Evolutionary conservation across 2,888 invertebrate genomes (phyloP).

Genomic region (Clivina fossor): DNA sequence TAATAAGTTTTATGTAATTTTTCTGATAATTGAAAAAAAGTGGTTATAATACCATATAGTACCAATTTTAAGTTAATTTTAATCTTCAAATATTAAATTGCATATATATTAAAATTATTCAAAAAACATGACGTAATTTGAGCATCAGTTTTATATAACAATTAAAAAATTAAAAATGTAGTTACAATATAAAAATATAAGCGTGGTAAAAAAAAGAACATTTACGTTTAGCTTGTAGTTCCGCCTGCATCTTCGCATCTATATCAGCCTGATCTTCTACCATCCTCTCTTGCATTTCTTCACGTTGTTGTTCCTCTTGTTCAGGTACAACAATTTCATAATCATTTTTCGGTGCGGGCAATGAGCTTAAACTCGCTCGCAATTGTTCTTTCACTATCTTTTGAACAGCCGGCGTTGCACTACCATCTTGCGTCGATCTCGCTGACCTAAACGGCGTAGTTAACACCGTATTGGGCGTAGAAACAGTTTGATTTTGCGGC

Average conservation of each 20-base stretch:
- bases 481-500: conserved; percentile 69
- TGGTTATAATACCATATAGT: too few relatives aligned
- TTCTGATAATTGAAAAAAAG: too few relatives aligned
- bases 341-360: conserved; percentile 94
- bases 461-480: conserved; percentile 90
- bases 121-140: too few relatives aligned
- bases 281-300: conserved; percentile 47
- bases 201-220: conserved; percentile 37
- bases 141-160: too few relatives aligned
- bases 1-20: too few relatives aligned
- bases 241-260: conserved; percentile 69
- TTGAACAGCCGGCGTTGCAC: conserved; percentile 67
- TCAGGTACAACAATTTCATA: conserved; percentile 98
- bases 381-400: conserved; percentile 74
- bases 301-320: conserved; percentile 61
- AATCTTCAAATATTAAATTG: too few relatives aligned
- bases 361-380: conserved; percentile 71
- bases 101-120: too few relatives aligned
- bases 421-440: conserved; percentile 66
- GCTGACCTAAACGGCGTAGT: conserved; percentile 81
- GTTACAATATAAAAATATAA: conserved; percentile 14
- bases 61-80: too few relatives aligned
- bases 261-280: conserved; percentile 87
- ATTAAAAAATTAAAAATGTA: background rate
- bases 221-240: conserved; percentile 67